Conservation (phyloP, 1,140 invertebrate genomes). For the Condylostylus longicornis region DNA sequence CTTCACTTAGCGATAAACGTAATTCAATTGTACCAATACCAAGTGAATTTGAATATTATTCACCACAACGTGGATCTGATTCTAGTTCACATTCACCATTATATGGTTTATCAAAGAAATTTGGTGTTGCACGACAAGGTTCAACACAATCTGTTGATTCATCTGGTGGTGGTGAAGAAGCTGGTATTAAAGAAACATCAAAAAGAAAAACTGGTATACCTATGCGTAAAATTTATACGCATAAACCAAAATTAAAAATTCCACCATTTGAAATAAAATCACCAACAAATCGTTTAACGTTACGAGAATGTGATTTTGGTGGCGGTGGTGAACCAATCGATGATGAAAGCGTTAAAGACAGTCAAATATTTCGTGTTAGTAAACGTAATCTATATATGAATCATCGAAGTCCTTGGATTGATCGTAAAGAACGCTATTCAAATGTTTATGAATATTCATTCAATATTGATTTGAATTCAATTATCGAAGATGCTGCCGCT, state of each 20-base stretch:
- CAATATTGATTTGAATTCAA: slow-evolving; percentile 32
- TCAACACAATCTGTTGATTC: slow-evolving; percentile 29
- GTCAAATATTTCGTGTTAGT: slow-evolving; percentile 33
- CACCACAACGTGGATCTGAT: slow-evolving; percentile 25
- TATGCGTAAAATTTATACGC: slow-evolving; percentile 24
- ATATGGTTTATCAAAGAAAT: slow-evolving; percentile 26
- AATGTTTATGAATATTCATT: slow-evolving; percentile 32
- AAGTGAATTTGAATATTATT: slow-evolving; percentile 27
- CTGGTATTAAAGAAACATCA: slow-evolving; percentile 26
- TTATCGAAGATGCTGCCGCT: slow-evolving; percentile 31
- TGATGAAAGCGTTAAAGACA: slow-evolving; percentile 31
- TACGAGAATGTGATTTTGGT: slow-evolving; percentile 30
- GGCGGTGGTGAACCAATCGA: slow-evolving; percentile 31
- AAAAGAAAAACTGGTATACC: slow-evolving; percentile 26
- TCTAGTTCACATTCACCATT: slow-evolving; percentile 14
- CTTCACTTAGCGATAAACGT: slow-evolving; percentile 17
- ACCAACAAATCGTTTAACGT: slow-evolving; percentile 29
- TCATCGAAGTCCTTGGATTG: slow-evolving; percentile 29
- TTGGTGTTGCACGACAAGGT: slow-evolving; percentile 21
- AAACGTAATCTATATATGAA: slow-evolving; percentile 33
- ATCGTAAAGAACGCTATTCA: slow-evolving; percentile 27
- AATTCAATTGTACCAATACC: slow-evolving; percentile 22
- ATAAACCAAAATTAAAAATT: slow-evolving; percentile 29
- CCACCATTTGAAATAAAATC: slow-evolving; percentile 27
- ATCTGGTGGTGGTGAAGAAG: too few relatives aligned